Conservation (phyloP, 2,113 vertebrate genomes). For the Ammodramus savannarum region DNA sequence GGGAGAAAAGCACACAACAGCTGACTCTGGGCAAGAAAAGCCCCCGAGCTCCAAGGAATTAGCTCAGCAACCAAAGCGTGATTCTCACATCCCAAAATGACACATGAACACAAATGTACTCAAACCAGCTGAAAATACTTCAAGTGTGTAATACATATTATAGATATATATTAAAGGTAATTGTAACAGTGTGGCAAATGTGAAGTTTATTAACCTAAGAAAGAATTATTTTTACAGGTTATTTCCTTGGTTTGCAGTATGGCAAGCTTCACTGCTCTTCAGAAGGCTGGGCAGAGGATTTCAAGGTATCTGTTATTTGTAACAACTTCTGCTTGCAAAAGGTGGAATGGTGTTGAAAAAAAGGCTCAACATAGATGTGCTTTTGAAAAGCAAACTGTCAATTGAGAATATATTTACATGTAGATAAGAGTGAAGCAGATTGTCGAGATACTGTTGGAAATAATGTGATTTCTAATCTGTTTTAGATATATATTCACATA, state of each 20-base stretch:
- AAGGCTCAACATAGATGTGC: not conserved
- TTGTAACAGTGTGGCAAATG: not conserved
- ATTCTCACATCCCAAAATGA: not conserved
- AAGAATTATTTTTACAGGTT: not conserved
- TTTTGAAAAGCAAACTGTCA: not conserved
- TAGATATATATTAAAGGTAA: not conserved
- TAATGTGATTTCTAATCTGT: not conserved
- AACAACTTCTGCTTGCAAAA: not conserved
- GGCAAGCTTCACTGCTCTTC: not conserved
- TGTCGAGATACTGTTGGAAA: not conserved
- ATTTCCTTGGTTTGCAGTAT: not conserved
- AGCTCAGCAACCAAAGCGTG: not conserved
- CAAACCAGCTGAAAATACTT: not conserved
- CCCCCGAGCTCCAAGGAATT: not conserved
- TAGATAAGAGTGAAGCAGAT: fast-evolving
- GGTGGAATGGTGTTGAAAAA: not conserved
- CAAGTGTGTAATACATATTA: not conserved
- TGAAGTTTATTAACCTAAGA: not conserved
- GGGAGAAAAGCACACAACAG: not conserved
- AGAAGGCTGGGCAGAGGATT: not conserved
- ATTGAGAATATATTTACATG: not conserved
- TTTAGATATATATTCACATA: not conserved
- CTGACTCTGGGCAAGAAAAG: not conserved
- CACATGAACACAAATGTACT: not conserved
- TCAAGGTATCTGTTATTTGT: not conserved